Evolutionary conservation across 2,888 invertebrate genomes (phyloP).

Genomic region (Tachina fera): DNA sequence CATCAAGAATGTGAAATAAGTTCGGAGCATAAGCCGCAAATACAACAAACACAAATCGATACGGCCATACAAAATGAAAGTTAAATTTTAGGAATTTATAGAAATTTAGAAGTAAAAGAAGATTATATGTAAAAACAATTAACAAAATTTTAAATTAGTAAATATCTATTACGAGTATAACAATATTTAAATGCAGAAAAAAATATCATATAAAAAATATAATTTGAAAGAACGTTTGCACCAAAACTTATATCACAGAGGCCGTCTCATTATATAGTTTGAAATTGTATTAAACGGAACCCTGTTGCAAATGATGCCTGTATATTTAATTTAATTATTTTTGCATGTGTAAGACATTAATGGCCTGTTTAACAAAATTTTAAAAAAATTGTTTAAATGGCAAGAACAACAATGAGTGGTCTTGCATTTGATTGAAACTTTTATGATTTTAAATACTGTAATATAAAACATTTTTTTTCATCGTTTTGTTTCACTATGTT

Average conservation of each 20-base stretch:
- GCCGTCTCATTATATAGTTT: too few relatives aligned
- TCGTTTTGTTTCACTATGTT: slow-evolving; percentile 34
- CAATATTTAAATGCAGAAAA: slow-evolving; percentile 32
- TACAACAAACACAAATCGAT: slow-evolving; percentile 62
- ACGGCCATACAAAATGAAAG: slow-evolving; percentile 58
- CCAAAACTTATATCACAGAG: background rate
- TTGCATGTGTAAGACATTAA: slow-evolving; percentile 38
- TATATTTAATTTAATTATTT: slow-evolving; percentile 22
- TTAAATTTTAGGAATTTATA: slow-evolving; percentile 60
- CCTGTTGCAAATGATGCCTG: background rate
- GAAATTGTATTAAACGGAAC: background rate
- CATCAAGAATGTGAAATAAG: slow-evolving; percentile 67
- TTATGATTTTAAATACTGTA: slow-evolving; percentile 14
- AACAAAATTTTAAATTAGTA: slow-evolving; percentile 45
- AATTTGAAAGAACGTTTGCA: slow-evolving; percentile 16
- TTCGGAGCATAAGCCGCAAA: slow-evolving; percentile 55
- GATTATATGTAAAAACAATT: slow-evolving; percentile 35
- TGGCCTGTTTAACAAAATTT: slow-evolving; percentile 25
- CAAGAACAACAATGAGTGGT: background rate
- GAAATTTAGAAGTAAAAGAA: slow-evolving; percentile 1
- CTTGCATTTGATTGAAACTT: background rate
- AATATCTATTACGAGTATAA: slow-evolving; percentile 34
- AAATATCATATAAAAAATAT: slow-evolving; percentile 19
- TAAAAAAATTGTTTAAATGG: background rate
- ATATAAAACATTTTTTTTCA: slow-evolving; percentile 51